Evolutionary conservation across 2,113 vertebrate species (phyloP).

Genomic region (Willisornis vidua): DNA sequence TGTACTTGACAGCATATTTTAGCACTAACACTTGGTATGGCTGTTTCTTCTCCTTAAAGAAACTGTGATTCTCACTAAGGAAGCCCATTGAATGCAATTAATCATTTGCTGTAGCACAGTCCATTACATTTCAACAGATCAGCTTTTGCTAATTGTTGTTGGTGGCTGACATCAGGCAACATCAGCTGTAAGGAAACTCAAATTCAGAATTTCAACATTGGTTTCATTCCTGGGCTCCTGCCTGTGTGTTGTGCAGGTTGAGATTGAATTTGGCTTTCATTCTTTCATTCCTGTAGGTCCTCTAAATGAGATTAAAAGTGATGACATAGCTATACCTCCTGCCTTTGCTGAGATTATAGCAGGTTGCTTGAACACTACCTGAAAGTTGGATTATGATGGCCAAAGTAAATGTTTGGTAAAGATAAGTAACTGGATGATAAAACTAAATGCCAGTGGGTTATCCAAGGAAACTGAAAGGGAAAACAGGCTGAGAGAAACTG

Average conservation of each 20-base stretch:
- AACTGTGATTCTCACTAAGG: background rate
- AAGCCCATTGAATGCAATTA: background rate
- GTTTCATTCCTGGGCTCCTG: background rate
- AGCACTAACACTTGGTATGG: background rate
- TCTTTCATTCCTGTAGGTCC: background rate
- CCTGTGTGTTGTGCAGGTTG: background rate
- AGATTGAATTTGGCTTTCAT: background rate
- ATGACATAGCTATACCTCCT: background rate
- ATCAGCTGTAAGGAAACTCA: background rate
- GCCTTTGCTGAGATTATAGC: background rate
- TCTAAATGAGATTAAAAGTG: background rate
- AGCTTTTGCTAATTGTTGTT: background rate
- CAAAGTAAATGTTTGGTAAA: constrained; percentile 31
- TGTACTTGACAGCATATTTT: constrained; percentile 33
- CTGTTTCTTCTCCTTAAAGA: background rate
- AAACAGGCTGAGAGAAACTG: background rate
- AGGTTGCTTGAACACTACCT: background rate
- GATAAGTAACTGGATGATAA: background rate
- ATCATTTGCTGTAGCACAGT: background rate
- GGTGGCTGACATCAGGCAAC: background rate
- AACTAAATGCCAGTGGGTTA: background rate
- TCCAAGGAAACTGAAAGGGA: background rate
- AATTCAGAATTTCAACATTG: background rate
- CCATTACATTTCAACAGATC: background rate
- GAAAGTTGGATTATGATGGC: background rate